These are phyloP conservation scores for Sebastes matsubarae DNA, from an alignment of 2,797 vertebrate genomes.

Conservation along the genomic window DNA sequence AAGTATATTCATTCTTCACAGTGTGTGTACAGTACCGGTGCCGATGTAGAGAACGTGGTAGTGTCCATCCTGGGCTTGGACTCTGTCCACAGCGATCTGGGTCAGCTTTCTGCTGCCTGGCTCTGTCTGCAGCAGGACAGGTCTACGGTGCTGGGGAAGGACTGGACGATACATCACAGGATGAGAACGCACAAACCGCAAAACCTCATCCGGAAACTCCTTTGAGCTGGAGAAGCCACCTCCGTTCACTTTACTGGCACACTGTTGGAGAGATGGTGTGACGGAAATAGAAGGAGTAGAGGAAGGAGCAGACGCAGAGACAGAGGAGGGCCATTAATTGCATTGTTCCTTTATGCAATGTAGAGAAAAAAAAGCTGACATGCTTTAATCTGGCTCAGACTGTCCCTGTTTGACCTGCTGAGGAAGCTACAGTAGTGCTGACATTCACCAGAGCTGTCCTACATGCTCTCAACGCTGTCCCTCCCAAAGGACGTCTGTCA, in stretches of 20 bases:
- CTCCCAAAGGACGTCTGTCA: constrained; percentile 16
- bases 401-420: constrained; percentile 48
- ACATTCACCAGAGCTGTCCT: constrained; percentile 49
- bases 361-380: constrained; percentile 17
- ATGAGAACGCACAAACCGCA: constrained; percentile 92
- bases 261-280: constrained; percentile 77
- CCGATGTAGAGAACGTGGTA: constrained; percentile 97
- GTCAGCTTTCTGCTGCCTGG: constrained; percentile 88
- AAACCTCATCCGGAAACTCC: constrained; percentile 94
- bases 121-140: constrained; percentile 91
- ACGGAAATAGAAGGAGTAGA: neutral
- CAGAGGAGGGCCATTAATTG: constrained; percentile 17
- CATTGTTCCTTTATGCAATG: neutral
- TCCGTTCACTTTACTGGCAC: constrained; percentile 94
- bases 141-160: constrained; percentile 88
- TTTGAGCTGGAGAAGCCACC: constrained; percentile 91
- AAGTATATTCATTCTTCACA: neutral
- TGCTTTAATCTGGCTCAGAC: constrained; percentile 21
- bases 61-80: constrained; percentile 96
- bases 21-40: constrained; percentile 84
- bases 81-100: constrained; percentile 94
- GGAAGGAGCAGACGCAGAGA: neutral
- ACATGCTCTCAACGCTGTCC: constrained; percentile 42
- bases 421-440: constrained; percentile 45
- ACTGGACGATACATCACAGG: constrained; percentile 93